Conservation (phyloP, 2,888 invertebrate genomes). For the Drosophila hamatofila region DNA sequence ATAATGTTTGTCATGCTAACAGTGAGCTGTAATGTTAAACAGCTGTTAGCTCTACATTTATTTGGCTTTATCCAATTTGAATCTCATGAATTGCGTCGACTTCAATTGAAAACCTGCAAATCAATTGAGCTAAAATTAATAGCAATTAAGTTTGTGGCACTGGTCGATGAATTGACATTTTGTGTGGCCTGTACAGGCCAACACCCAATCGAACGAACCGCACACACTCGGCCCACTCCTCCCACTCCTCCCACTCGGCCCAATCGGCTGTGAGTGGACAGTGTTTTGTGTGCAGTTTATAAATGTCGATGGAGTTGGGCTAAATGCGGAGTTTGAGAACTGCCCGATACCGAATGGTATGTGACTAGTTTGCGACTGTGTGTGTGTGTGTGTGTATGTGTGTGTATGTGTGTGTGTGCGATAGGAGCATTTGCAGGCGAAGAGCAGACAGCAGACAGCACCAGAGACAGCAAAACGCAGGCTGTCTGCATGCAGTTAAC, state of each 20-base stretch:
- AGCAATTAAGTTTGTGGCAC: conserved; percentile 17
- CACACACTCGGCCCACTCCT: neutral
- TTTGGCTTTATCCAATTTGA: conserved; percentile 1
- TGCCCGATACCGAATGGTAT: conserved; percentile 40
- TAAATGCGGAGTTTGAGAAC: conserved; percentile 23
- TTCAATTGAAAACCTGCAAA: conserved; percentile 15
- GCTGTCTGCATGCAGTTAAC: conserved; percentile 43
- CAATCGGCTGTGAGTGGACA: conserved; percentile 57
- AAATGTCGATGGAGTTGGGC: conserved; percentile 63
- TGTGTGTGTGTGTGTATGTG: neutral
- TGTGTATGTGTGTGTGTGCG: conserved; percentile 1
- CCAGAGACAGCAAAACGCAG: conserved; percentile 14
- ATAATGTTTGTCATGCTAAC: neutral
- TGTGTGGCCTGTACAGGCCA: conserved; percentile 37
- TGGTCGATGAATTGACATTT: conserved; percentile 28
- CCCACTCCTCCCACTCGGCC: no score
- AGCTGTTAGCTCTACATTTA: conserved; percentile 1
- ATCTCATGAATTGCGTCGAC: conserved; percentile 5
- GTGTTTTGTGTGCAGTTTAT: conserved; percentile 76
- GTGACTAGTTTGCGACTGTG: neutral
- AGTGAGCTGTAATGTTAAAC: neutral
- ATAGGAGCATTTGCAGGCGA: conserved; percentile 13
- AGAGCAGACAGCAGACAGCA: conserved; percentile 14
- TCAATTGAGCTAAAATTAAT: conserved; percentile 33
- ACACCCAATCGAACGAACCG: conserved; percentile 1